Base-by-base conservation (phyloP, 1,140 invertebrate species). In the Steinernema feltiae region DNA sequence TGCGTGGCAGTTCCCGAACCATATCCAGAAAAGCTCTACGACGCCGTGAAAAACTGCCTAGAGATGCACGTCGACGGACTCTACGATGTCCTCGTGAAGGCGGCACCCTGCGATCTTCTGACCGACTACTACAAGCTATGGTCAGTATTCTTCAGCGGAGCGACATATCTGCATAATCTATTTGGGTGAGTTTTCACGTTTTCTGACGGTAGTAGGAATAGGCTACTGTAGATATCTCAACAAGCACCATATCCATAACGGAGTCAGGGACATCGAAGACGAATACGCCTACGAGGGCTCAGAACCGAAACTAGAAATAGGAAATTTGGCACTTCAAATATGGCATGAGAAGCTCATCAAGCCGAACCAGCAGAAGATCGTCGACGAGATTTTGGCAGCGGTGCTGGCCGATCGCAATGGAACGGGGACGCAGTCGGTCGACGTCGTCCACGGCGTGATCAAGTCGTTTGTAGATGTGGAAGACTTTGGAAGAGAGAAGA, bases 1-100 rank as follows among this genome's bases (percentile, higher is more conserved):
- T 83, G 82, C 70, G 82, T 83, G 12, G 78, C 82, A 1, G 79
- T 84, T 32, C 82, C 82, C 17, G 81, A 84, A 30, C 71, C 82
- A 1, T 70, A 84, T 1, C 63, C 72, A 30, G 73, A 77, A n/a
- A 53, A 48, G 48, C 73, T 83, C 29, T 83, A 84, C 71, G 30
- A 82, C n/a, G 46, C 73, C 0, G 30, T 77, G 12, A 30, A 74
- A 48, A 29, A 32, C 1, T 32, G 32, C 35, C 72, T 53, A 12
- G 70, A 71, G 35, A 80, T 41, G 32, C 53, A 70, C 48, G n/a
- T 53, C 63, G 48, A 31, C 12, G 15, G 7, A 29, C 76, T 79
- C n/a, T 29, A 35, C 32, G 32, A 79, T 21, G n/a, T 24, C 32
- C 30, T 81, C 1, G 7, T 3, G 1, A 53, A 80, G 2, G 76